These are phyloP conservation scores for Agrilus cyanescens DNA, from an alignment of 2,888 invertebrate genomes.

Conservation along the genomic window DNA sequence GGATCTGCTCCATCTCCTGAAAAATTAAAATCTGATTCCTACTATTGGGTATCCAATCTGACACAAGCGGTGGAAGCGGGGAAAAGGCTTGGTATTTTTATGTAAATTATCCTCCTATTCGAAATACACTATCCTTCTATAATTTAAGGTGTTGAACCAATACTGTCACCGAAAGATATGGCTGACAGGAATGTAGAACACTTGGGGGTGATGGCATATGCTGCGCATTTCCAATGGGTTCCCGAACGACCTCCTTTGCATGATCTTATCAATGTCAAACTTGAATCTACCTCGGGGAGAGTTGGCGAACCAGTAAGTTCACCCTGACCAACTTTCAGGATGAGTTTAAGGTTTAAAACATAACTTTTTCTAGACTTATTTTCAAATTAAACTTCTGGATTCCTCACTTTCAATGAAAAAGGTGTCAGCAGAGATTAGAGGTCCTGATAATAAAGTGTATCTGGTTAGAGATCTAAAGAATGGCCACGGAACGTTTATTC, in stretches of 20 bases:
- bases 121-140: too few relatives aligned
- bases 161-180: slow-evolving; percentile 88
- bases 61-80: slow-evolving; percentile 66
- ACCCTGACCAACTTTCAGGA: slow-evolving; percentile 9
- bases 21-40: slow-evolving; percentile 61
- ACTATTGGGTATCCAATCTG: slow-evolving; percentile 71
- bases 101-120: too few relatives aligned
- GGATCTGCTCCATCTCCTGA: slow-evolving; percentile 76
- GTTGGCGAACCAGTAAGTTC: slow-evolving; percentile 70
- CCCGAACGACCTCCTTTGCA: slow-evolving; percentile 73
- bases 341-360: slow-evolving; percentile 7
- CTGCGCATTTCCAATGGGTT: slow-evolving; percentile 83
- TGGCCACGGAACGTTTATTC: slow-evolving; percentile 75
- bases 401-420: slow-evolving; percentile 32
- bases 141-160: slow-evolving; percentile 65
- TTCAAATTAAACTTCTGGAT: slow-evolving; percentile 62
- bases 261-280: slow-evolving; percentile 66
- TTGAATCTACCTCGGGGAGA: slow-evolving; percentile 74
- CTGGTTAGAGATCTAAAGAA: slow-evolving; percentile 39
- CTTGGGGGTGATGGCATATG: slow-evolving; percentile 95
- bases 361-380: slow-evolving; percentile 51
- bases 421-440: slow-evolving; percentile 30
- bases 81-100: slow-evolving; percentile 44
- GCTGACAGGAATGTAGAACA: slow-evolving; percentile 91
- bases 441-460: slow-evolving; percentile 32